Base-by-base conservation (phyloP, 2,888 invertebrate species). In the Bhutanitis thaidina region DNA sequence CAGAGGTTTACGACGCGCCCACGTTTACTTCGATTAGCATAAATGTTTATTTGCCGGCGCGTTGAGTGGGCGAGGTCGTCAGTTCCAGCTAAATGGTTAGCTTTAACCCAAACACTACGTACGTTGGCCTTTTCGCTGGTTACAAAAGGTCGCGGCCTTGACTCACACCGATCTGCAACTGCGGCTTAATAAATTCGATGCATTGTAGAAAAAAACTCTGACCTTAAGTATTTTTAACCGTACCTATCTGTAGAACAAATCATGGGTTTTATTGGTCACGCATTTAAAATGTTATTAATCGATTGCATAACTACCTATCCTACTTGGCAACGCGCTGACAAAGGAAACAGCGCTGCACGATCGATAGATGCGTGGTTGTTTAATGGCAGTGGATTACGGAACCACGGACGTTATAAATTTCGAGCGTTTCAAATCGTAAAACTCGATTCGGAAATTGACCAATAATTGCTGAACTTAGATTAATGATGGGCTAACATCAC, bases 81-180 rank as follows among this genome's bases (percentile, higher is more conserved):
- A 56, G 62, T 67, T 76, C 67, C 64, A 65, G 57, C 59, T 56
- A 51, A 54, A 60, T 56, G 30, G n/a, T n/a, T n/a, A n/a, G n/a
- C 43, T 43, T 45, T 35, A 32, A 25, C 35, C 34, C 46, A 69
- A 68, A 69, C 66, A 60, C 62, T 20, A 62, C 69, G 79, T 72
- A 70, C 80, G 67, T 81, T 77, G 78, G 77, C 80, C 80, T 82
- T 74, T 78, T 60, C 55, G 53, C 52, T 59, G 58, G 53, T 8
- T 54, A 52, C 54, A 57, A 66, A 71, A 57, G 60, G 57, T 54
- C 54, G 52, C 34, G 59, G 52, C 71, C 71, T 55, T 71, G 69
- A 67, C 64, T 67, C 55, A 35, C 32, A 10, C 12, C 12, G 7
- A 14, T 7, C 32, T 16, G 8, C 32, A n/a, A 20, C 43, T 14